phyloP scores from a whole-genome alignment of 2,797 vertebrate species.

The Mareca strepera region DNA sequence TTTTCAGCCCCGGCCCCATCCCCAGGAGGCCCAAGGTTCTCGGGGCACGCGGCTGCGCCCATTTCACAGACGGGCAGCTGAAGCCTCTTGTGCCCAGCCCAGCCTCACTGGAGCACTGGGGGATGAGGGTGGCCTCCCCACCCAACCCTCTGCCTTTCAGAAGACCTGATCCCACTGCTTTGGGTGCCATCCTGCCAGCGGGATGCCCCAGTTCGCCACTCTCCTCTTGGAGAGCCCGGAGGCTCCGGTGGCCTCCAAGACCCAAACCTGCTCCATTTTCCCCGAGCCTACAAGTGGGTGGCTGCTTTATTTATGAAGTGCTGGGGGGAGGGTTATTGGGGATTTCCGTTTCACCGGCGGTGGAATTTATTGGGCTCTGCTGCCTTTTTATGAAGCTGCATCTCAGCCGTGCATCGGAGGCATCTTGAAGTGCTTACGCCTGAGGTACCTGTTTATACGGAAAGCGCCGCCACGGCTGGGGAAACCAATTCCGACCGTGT shows the following conservation, averaged over 20 bases:
- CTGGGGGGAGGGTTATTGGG: background rate
- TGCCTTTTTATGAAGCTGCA: background rate
- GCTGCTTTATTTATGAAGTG: background rate
- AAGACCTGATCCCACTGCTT: background rate
- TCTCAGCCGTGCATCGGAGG: background rate
- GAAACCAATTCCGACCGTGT: background rate
- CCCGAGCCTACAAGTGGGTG: background rate
- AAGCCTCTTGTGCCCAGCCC: background rate
- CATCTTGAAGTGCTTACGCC: background rate
- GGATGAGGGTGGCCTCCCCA: background rate
- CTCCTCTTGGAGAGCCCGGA: background rate
- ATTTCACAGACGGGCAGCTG: background rate
- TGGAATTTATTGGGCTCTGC: background rate
- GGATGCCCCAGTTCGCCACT: rapidly evolving
- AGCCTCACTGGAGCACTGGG: background rate
- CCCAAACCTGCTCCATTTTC: background rate
- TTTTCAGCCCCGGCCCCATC: too few species aligned
- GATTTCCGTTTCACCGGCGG: background rate
- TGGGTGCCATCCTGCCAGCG: background rate
- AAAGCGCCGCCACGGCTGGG: background rate
- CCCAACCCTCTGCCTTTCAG: background rate
- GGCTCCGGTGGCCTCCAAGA: background rate
- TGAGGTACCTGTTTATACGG: background rate
- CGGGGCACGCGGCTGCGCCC: background rate
- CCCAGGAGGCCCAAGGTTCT: background rate